Evolutionary conservation across 2,888 invertebrate genomes (phyloP).

Genomic region (Ennomos quercinarius): DNA sequence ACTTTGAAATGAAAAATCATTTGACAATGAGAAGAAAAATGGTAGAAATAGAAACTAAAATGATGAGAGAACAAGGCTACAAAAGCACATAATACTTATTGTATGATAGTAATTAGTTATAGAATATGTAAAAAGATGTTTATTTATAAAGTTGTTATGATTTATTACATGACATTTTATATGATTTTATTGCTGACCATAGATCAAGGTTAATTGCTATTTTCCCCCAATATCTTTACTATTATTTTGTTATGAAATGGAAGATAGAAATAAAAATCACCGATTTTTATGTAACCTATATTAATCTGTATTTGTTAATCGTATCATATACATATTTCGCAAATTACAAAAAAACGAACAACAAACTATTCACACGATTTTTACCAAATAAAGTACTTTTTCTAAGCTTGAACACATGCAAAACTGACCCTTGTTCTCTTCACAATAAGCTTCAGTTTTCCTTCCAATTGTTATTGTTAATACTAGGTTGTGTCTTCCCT

Average conservation of each 20-base stretch:
- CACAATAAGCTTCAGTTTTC: slow-evolving; percentile 10
- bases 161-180: slow-evolving; percentile 20
- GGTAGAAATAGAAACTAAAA: slow-evolving; percentile 62
- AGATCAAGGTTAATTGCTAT: no score
- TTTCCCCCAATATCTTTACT: no score
- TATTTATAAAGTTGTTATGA: slow-evolving; percentile 22
- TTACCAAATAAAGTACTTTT: slow-evolving; percentile 53
- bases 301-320: slow-evolving; percentile 56
- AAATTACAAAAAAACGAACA: slow-evolving; percentile 67
- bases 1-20: slow-evolving; percentile 85
- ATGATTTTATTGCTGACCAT: neutral
- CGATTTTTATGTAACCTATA: slow-evolving; percentile 58
- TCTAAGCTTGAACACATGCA: slow-evolving; percentile 64
- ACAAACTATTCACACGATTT: slow-evolving; percentile 63
- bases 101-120: slow-evolving; percentile 8
- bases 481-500: no score
- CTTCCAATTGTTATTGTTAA: neutral
- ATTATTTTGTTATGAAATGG: no score
- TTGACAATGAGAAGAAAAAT: slow-evolving; percentile 69
- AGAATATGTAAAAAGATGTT: slow-evolving; percentile 35
- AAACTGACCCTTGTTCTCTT: slow-evolving; percentile 43
- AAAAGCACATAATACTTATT: slow-evolving; percentile 9
- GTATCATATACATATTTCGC: slow-evolving; percentile 49
- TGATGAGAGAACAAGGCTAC: slow-evolving; percentile 43
- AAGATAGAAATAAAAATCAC: slow-evolving; percentile 26